Conservation (phyloP, 2,113 vertebrate species). For the Hipposideros armiger region DNA sequence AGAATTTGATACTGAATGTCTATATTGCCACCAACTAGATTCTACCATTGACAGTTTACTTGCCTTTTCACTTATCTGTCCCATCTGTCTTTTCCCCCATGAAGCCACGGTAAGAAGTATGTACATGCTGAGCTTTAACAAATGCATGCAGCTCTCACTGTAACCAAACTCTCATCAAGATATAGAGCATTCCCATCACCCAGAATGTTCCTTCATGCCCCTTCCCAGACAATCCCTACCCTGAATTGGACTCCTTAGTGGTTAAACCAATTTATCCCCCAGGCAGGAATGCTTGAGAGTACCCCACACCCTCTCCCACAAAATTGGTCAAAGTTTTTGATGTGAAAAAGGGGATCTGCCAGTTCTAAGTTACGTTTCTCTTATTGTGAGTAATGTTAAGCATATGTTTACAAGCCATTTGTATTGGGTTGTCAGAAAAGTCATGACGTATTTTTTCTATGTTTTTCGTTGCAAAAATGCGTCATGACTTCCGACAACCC, state of each 20-base stretch:
- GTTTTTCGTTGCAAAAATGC: no score
- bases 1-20: background rate
- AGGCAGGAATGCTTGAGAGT: background rate
- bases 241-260: background rate
- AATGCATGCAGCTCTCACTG: background rate
- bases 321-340: background rate
- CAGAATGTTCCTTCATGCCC: background rate
- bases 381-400: background rate
- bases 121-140: background rate
- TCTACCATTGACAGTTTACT: background rate
- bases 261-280: background rate
- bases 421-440: no score
- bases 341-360: background rate
- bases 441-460: no score
- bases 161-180: background rate
- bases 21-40: background rate
- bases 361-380: background rate
- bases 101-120: background rate
- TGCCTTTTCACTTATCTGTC: background rate
- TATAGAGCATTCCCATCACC: background rate
- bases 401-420: background rate
- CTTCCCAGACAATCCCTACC: background rate
- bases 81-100: background rate
- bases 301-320: background rate
- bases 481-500: no score